These are phyloP conservation scores for Platyscapa corneri DNA, from an alignment of 1,140 invertebrate species.

Conservation along the genomic window DNA sequence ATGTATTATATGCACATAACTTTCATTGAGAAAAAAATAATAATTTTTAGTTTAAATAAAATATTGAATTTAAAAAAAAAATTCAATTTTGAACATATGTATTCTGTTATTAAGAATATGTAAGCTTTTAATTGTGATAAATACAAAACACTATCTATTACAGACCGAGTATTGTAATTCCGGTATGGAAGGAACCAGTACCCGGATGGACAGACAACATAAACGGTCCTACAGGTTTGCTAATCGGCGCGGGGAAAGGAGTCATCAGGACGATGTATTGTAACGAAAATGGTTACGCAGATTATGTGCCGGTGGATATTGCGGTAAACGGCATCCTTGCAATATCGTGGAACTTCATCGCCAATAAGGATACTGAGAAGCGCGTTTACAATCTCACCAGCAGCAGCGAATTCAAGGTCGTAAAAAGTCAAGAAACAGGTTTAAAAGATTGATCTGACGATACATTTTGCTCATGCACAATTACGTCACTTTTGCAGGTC, in stretches of 20 bases:
- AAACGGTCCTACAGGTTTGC: constrained; percentile 88
- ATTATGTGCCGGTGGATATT: constrained; percentile 91
- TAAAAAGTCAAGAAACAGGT: neutral
- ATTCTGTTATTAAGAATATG: too few species aligned
- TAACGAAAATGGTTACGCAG: constrained; percentile 84
- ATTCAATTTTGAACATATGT: too few species aligned
- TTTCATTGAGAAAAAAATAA: too few species aligned
- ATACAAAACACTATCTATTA: neutral
- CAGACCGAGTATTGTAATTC: constrained; percentile 79
- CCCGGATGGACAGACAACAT: constrained; percentile 96
- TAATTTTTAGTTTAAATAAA: too few species aligned
- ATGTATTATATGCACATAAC: too few species aligned
- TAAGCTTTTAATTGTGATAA: neutral
- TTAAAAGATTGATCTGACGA: neutral
- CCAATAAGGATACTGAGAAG: constrained; percentile 65
- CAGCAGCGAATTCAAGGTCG: constrained; percentile 84
- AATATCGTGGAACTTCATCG: constrained; percentile 78
- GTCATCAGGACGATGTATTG: constrained; percentile 90
- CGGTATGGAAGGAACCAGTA: constrained; percentile 86
- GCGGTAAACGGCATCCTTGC: constrained; percentile 82
- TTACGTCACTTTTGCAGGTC: constrained; percentile 73
- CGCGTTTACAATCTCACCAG: constrained; percentile 83
- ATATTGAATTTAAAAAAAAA: too few species aligned
- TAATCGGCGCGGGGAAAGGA: constrained; percentile 88
- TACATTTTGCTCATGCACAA: neutral